Percentiles rank a stretch among this genome's conserved stretches.
phyloP scores from a whole-genome alignment of 2,797 vertebrate genomes.

The Tragopan temminckii region DNA sequence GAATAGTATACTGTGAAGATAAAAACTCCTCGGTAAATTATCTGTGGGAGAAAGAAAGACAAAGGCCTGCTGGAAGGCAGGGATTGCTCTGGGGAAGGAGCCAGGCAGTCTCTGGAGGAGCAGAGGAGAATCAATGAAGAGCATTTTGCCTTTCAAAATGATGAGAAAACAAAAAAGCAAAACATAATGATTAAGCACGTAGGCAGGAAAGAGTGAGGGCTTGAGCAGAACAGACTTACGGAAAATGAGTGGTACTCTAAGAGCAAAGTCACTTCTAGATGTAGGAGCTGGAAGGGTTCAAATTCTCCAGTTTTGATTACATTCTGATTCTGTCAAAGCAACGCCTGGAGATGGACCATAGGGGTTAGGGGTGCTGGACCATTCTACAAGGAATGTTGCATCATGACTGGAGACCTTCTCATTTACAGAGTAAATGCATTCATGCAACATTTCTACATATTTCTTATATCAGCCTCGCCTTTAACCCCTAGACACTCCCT shows the following conservation, averaged over 20 bases:
- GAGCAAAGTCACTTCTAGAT: background rate
- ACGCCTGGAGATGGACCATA: background rate
- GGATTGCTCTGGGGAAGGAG: background rate
- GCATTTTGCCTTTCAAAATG: background rate
- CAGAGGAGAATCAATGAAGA: background rate
- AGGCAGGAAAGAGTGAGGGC: background rate
- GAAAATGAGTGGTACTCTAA: background rate
- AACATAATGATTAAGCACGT: background rate
- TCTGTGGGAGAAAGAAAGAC: background rate
- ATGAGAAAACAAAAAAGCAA: background rate
- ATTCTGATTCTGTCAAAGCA: background rate
- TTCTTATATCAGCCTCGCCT: background rate
- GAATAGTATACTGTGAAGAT: background rate
- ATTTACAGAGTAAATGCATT: background rate
- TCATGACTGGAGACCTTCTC: background rate
- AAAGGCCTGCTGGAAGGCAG: conserved; percentile 8
- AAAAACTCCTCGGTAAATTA: background rate
- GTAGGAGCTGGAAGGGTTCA: background rate
- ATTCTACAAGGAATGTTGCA: fast-evolving
- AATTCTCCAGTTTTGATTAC: background rate
- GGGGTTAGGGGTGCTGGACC: no score
- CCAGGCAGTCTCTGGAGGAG: background rate
- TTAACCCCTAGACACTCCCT: background rate
- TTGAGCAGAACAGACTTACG: background rate
- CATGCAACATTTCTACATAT: background rate